Conservation (phyloP, 2,113 vertebrate species). For the Amblyornis subalaris region DNA sequence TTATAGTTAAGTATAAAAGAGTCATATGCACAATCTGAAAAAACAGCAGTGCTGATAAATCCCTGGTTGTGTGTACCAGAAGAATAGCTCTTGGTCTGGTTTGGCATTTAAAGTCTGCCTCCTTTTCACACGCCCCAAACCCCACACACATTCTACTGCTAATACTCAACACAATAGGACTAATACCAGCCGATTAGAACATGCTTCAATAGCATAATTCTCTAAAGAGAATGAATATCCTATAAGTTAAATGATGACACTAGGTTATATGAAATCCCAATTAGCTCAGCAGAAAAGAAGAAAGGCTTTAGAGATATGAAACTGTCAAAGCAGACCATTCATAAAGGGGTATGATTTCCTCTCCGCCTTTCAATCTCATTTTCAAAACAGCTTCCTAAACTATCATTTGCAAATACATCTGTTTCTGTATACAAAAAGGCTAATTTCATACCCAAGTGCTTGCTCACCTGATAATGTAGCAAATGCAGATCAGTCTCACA, state of each 20-base stretch:
- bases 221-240: conserved; percentile 43
- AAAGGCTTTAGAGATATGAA: conserved; percentile 67
- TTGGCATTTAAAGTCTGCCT: conserved; percentile 67
- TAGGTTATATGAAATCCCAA: conserved; percentile 69
- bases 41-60: conserved; percentile 32
- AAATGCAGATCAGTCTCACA: neutral
- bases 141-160: conserved; percentile 76
- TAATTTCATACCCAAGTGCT: neutral
- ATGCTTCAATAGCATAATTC: conserved; percentile 80
- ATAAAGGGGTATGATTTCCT: neutral
- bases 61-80: conserved; percentile 52
- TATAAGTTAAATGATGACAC: conserved; percentile 60
- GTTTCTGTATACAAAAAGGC: neutral
- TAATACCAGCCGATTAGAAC: conserved; percentile 81
- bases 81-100: conserved; percentile 74
- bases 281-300: conserved; percentile 76
- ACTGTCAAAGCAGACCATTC: neutral
- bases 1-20: conserved; percentile 9
- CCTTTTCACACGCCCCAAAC: conserved; percentile 66
- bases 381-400: neutral
- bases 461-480: neutral
- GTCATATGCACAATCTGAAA: neutral
- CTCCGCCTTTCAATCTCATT: neutral
- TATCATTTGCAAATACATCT: neutral
- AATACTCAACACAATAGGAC: conserved; percentile 79